Conservation (phyloP, 1,140 invertebrate genomes). For the Andricus grossulariae region DNA sequence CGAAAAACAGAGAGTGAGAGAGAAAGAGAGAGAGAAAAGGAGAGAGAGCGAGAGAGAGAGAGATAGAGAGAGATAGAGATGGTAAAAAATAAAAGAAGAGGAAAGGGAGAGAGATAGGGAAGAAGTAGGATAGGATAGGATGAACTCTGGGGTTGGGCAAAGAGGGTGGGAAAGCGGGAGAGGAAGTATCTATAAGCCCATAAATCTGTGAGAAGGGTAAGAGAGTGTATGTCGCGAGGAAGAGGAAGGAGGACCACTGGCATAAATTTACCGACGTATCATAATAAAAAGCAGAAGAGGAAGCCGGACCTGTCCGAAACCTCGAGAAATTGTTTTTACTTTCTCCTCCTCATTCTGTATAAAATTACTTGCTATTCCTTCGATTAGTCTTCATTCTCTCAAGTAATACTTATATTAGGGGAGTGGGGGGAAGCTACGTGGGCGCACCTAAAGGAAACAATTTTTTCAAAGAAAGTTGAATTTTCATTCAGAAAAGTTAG, state of each 20-base stretch:
- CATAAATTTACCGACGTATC: conserved; percentile 42
- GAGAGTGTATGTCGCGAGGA: conserved; percentile 37
- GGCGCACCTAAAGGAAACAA: too few relatives aligned
- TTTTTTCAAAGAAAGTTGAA: too few relatives aligned
- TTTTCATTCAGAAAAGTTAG: too few relatives aligned
- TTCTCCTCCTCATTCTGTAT: conserved; percentile 19
- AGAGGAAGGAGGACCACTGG: conserved; percentile 29
- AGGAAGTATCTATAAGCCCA: conserved; percentile 57
- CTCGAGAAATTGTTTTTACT: conserved; percentile 26
- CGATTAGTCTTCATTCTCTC: background rate
- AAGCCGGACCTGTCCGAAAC: background rate
- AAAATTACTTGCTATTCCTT: conserved; percentile 13
- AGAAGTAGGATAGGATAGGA: conserved; percentile 32
- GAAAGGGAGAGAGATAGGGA: conserved; percentile 28
- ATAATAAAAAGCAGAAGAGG: conserved; percentile 35
- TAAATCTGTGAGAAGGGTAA: conserved; percentile 51
- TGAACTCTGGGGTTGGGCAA: conserved; percentile 41
- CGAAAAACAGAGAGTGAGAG: conserved; percentile 44
- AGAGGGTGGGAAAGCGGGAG: conserved; percentile 42
- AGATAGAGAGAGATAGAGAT: too few relatives aligned
- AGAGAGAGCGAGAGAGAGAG: background rate
- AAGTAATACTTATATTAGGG: background rate
- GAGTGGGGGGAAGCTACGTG: too few relatives aligned
- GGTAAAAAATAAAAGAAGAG: conserved; percentile 43
- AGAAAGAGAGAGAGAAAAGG: conserved; percentile 37